phyloP scores from a whole-genome alignment of 2,113 vertebrate species.

The Tichodroma muraria region DNA sequence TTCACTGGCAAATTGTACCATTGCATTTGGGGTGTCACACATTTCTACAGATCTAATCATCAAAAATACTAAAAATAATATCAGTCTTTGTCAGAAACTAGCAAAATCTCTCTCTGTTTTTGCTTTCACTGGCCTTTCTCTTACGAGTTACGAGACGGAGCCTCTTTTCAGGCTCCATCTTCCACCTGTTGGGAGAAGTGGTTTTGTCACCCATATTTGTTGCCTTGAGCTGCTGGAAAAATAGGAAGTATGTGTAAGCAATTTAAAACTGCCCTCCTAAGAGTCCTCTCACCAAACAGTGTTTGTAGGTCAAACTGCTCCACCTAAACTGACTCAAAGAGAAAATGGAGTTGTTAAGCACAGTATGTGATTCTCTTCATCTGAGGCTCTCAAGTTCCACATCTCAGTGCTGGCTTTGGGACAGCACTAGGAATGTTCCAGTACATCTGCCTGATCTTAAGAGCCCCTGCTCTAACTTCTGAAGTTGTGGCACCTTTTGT shows the following conservation, averaged over 20 bases:
- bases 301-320: neutral
- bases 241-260: neutral
- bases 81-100: neutral
- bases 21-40: neutral
- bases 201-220: neutral
- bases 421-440: neutral
- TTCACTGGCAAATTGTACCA: neutral
- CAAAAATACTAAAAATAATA: neutral
- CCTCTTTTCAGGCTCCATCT: neutral
- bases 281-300: neutral
- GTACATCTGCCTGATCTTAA: neutral
- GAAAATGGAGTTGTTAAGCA: neutral
- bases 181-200: neutral
- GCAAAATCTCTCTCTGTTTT: neutral
- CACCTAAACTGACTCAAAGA: neutral
- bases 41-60: neutral
- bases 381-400: neutral
- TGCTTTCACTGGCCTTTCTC: neutral
- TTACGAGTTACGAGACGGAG: neutral
- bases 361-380: neutral
- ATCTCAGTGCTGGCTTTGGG: neutral
- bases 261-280: neutral
- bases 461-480: neutral
- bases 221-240: neutral
- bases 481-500: neutral